Evolutionary conservation across 2,797 vertebrate species (phyloP), one percentile per base, ranked within the genome.

Genomic region (Anguilla pacifica): DNA sequence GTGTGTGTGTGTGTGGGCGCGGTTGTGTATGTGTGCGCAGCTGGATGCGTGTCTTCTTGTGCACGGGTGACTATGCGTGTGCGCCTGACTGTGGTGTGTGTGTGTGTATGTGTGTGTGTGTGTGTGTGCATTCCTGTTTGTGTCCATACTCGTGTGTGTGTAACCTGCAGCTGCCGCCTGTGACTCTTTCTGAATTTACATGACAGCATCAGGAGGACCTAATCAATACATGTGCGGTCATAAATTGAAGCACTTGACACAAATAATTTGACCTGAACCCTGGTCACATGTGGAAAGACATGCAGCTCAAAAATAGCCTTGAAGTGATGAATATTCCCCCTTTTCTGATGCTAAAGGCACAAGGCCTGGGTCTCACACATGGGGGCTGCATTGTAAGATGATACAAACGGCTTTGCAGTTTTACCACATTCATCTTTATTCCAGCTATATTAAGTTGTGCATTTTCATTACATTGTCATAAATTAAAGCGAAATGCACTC

Each of bases 161-260:
- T 87, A 86, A 81, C 88, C 64, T 61, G 87, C 90, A 90, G 89
- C 91, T 91, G 91, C 88, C 82, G 31, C 86, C 91, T 81, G 89
- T 92, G 92, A 93, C 93, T 94, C 89, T 91, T 93, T 88, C 90
- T 91, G 89, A 90, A 94, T 95, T 93, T 92, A 92, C 93, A 95
- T 93, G 92, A 92, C 93, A 91, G 90, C 89, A 85, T 94, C 90
- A 92, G 92, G 88, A 91, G 81, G 89, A 93, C 90, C 92, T 90
- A 94, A 95, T 95, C 95, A 94, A 95, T 95, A 95, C 88, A 92
- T 67, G 91, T 92, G 91, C 28, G 89, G 91, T 93, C 91, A 94
- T 94, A 96, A 94, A 95, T 93, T 92, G 93, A 91, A 88, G 88
- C 1, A 91, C 92, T 94, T 91, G 91, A 95, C 92, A 94, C 92